These are phyloP conservation scores for Hemaris fuciformis DNA, from an alignment of 2,888 invertebrate species.

Conservation along the genomic window DNA sequence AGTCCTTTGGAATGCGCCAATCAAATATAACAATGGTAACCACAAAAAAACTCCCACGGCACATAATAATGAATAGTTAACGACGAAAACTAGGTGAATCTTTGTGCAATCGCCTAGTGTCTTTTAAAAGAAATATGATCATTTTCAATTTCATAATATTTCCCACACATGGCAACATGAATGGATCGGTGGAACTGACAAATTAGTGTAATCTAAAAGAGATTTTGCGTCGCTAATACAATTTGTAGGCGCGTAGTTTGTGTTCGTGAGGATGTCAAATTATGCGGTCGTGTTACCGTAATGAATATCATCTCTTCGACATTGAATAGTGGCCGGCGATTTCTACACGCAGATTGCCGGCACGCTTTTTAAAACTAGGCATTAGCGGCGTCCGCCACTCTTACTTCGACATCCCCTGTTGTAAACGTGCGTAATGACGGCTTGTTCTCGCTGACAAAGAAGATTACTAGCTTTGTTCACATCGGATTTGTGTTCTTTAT, in stretches of 20 bases:
- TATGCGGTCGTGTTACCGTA: constrained; percentile 49
- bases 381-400: constrained; percentile 6
- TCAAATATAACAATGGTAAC: constrained; percentile 69
- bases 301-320: constrained; percentile 48
- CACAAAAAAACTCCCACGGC: constrained; percentile 77
- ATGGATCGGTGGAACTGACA: constrained; percentile 64
- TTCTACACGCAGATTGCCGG: constrained; percentile 8
- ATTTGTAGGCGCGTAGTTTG: constrained; percentile 50
- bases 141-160: constrained; percentile 80
- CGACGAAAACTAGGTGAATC: constrained; percentile 81
- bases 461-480: neutral
- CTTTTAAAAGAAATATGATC: constrained; percentile 81
- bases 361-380: constrained; percentile 1
- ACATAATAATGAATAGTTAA: constrained; percentile 79
- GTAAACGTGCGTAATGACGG: neutral
- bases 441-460: neutral
- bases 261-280: constrained; percentile 54
- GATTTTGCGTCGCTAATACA: constrained; percentile 60
- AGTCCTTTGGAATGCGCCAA: constrained; percentile 71
- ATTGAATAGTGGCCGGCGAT: constrained; percentile 18
- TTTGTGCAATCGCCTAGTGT: constrained; percentile 77
- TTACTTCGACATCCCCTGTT: neutral
- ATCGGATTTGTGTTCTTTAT: neutral
- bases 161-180: constrained; percentile 73
- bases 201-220: constrained; percentile 78